Conservation (phyloP, 2,797 vertebrate genomes). For the Trachops cirrhosus region DNA sequence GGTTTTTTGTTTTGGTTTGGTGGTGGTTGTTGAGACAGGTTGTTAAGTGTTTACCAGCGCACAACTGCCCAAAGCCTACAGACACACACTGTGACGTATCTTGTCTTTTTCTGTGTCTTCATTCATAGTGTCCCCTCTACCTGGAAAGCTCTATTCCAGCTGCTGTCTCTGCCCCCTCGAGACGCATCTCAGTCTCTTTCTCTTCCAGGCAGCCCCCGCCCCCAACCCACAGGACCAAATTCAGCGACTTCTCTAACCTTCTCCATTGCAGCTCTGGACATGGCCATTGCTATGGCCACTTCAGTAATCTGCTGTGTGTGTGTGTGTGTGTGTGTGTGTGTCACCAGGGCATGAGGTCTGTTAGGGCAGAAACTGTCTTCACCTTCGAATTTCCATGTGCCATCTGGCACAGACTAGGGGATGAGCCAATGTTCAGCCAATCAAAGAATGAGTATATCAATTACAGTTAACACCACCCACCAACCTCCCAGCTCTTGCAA, state of each 20-base stretch:
- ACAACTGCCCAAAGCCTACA: neutral
- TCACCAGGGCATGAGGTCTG: neutral
- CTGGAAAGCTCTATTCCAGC: neutral
- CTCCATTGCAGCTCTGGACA: neutral
- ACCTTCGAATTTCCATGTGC: neutral
- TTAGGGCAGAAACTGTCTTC: neutral
- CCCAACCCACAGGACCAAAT: neutral
- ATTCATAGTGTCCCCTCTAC: neutral
- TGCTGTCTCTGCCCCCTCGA: neutral
- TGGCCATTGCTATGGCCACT: neutral
- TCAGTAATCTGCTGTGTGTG: neutral
- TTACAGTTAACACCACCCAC: neutral
- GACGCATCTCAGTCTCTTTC: neutral
- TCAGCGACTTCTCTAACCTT: neutral
- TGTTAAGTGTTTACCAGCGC: no score
- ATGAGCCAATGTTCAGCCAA: neutral
- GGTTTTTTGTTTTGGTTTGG: neutral
- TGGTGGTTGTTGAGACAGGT: no score
- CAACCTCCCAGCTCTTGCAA: neutral
- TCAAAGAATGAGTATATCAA: neutral
- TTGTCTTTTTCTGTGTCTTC: neutral
- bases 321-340: neutral
- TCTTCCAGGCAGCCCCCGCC: neutral
- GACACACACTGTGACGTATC: neutral
- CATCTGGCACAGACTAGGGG: neutral